Evolutionary conservation across 1,140 invertebrate species (phyloP).

Genomic region (Chironomus striatipennis): DNA sequence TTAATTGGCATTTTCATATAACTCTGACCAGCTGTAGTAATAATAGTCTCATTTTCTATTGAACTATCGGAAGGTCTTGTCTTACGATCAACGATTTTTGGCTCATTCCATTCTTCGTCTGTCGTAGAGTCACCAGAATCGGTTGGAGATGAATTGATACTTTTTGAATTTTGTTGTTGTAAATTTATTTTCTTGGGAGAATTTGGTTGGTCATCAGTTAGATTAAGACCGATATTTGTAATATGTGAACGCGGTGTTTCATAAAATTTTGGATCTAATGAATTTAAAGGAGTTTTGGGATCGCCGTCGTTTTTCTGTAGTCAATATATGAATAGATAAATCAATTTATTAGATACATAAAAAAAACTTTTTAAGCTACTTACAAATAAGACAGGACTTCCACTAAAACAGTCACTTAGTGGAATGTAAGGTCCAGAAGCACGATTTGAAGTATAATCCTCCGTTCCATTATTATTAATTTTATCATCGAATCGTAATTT

Average conservation of each 20-base stretch:
- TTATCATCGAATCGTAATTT: conserved; percentile 31
- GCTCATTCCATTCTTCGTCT: conserved; percentile 46
- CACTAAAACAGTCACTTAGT: conserved; percentile 84
- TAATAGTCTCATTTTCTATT: conserved; percentile 48
- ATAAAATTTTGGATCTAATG: conserved; percentile 44
- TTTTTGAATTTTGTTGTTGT: conserved; percentile 27
- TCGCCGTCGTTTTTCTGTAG: conserved; percentile 30
- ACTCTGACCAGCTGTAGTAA: conserved; percentile 48
- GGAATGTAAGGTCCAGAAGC: conserved; percentile 67
- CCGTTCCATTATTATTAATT: conserved; percentile 32
- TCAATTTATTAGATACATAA: background rate
- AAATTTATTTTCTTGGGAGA: conserved; percentile 40
- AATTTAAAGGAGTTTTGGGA: conserved; percentile 36
- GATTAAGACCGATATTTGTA: conserved; percentile 39
- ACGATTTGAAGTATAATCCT: conserved; percentile 52
- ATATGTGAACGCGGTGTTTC: conserved; percentile 44
- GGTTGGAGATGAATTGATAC: conserved; percentile 45
- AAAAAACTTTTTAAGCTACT: background rate
- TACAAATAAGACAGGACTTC: conserved; percentile 45
- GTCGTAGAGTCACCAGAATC: conserved; percentile 52
- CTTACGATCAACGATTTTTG: conserved; percentile 33
- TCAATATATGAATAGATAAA: background rate
- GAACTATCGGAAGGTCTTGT: conserved; percentile 45
- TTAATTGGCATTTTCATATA: conserved; percentile 46
- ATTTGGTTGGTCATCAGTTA: conserved; percentile 39